A percentile compares a stretch with the other conserved stretches of the same genome.
Evolutionary conservation across 2,888 invertebrate genomes (phyloP).

Genomic region (Autographa pulchrina): DNA sequence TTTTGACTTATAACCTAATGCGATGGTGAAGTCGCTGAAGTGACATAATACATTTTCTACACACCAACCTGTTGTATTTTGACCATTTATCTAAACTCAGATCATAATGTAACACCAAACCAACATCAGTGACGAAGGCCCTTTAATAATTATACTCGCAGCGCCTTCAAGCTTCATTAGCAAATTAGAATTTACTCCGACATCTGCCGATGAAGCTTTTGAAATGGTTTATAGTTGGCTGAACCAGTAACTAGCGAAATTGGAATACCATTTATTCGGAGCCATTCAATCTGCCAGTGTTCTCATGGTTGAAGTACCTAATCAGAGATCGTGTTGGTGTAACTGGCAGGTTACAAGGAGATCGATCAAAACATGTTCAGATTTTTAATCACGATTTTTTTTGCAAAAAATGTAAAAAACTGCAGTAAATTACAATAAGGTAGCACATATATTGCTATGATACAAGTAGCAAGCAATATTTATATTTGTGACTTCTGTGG

Average conservation of each 20-base stretch:
- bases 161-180: conserved; percentile 10
- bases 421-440: no score
- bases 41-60: no score
- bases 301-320: background rate
- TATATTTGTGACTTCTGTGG: no score
- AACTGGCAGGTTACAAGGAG: background rate
- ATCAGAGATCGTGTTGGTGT: background rate
- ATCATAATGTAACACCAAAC: background rate
- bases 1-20: no score
- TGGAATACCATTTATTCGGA: conserved; percentile 1
- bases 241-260: conserved; percentile 1
- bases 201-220: background rate
- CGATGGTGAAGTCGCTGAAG: no score
- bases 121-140: background rate
- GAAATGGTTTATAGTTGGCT: background rate
- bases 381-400: no score
- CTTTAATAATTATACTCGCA: conserved; percentile 3
- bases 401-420: no score
- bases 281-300: background rate
- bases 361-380: no score
- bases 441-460: no score
- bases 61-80: no score
- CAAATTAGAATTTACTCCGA: conserved; percentile 4
- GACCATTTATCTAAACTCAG: no score
- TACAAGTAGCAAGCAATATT: no score